A percentile compares a stretch with the other conserved stretches of the same genome.
These are phyloP conservation scores for Galemys pyrenaicus DNA, from an alignment of 2,113 vertebrate genomes.

Conservation along the genomic window DNA sequence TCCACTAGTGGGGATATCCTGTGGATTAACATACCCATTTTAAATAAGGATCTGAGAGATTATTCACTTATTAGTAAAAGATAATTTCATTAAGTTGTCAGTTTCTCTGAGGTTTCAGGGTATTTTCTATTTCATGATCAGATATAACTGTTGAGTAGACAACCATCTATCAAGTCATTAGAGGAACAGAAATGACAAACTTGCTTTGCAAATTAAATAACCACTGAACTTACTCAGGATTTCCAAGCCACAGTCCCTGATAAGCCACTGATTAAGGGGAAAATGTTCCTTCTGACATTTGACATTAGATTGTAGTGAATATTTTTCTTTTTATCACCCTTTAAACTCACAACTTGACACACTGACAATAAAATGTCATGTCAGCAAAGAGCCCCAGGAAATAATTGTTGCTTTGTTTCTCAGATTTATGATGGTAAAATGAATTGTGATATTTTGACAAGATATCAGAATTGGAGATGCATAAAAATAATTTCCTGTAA, in stretches of 20 bases:
- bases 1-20: conserved; percentile 56
- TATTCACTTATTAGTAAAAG: conserved; percentile 74
- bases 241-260: conserved; percentile 62
- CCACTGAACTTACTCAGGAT: conserved; percentile 47
- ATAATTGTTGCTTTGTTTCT: conserved; percentile 76
- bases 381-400: conserved; percentile 77
- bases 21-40: conserved; percentile 75
- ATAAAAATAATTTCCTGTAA: conserved; percentile 85
- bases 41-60: conserved; percentile 66
- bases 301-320: conserved; percentile 75
- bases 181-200: conserved; percentile 43
- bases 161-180: conserved; percentile 62
- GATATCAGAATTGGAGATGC: conserved; percentile 81
- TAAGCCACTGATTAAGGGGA: conserved; percentile 76
- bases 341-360: conserved; percentile 73
- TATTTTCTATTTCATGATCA: conserved; percentile 72
- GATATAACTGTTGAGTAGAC: conserved; percentile 42
- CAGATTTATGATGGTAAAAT: conserved; percentile 84
- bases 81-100: conserved; percentile 55
- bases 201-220: conserved; percentile 71
- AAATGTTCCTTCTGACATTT: conserved; percentile 69
- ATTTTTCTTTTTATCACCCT: conserved; percentile 81
- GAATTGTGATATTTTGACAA: conserved; percentile 86
- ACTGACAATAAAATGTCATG: conserved; percentile 80
- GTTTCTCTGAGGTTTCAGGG: conserved; percentile 64